Percentiles rank a stretch among this genome's conserved stretches.
Conservation (phyloP, 2,113 vertebrate species). For the Pteruthius melanotis region DNA sequence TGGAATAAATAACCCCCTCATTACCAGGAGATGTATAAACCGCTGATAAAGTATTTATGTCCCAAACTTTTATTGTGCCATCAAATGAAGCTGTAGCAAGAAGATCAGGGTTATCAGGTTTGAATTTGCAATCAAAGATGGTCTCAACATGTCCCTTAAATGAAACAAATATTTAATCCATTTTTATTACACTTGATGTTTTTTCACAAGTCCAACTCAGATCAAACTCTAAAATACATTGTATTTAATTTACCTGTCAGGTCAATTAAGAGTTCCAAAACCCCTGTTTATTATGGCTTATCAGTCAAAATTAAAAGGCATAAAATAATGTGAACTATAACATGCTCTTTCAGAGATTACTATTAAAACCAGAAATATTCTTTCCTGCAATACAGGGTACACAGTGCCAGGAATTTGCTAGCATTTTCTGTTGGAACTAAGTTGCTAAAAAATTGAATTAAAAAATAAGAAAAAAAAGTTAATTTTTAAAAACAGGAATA, state of each 20-base stretch:
- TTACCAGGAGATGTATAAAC: slow-evolving; percentile 94
- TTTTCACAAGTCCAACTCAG: background rate
- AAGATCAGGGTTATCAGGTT: slow-evolving; percentile 93
- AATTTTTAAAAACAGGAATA: background rate
- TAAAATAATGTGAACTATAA: background rate
- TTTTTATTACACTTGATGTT: slow-evolving; percentile 25
- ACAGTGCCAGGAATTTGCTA: background rate
- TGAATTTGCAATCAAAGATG: slow-evolving; percentile 99
- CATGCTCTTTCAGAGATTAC: background rate
- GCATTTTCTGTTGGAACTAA: background rate
- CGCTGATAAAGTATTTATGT: slow-evolving; percentile 92
- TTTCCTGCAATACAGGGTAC: background rate
- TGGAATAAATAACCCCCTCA: slow-evolving; percentile 95
- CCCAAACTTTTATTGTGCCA: slow-evolving; percentile 98
- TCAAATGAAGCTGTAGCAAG: slow-evolving; percentile 97
- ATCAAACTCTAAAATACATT: background rate
- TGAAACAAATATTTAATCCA: slow-evolving; percentile 39
- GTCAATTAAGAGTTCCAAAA: background rate
- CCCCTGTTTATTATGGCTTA: background rate
- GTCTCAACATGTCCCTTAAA: slow-evolving; percentile 96
- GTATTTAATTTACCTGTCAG: background rate
- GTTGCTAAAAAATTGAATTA: background rate
- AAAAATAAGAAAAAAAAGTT: background rate
- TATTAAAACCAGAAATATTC: background rate
- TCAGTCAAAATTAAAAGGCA: background rate